A percentile compares a stretch with the other conserved stretches of the same genome.
Evolutionary conservation across 2,797 vertebrate species (phyloP).

Genomic region (Oceanodroma leucorhoa): DNA sequence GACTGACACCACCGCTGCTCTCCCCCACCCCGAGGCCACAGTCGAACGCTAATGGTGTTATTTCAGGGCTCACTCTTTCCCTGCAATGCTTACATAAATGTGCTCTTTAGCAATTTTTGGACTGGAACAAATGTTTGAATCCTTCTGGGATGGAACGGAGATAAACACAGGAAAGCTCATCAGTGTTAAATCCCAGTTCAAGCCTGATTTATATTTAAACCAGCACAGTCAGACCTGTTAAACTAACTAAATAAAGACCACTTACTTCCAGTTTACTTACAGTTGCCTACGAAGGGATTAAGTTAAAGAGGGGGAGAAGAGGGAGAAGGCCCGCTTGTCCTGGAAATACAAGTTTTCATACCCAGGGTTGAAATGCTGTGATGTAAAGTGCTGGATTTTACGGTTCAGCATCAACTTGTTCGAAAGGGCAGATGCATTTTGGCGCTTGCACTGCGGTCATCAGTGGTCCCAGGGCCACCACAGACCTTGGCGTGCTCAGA

Average conservation of each 20-base stretch:
- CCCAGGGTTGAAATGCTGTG: neutral
- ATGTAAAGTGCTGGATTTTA: neutral
- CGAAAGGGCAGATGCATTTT: neutral
- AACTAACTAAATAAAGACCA: neutral
- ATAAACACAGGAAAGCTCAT: neutral
- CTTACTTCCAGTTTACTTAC: neutral
- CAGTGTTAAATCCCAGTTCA: neutral
- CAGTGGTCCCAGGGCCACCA: neutral
- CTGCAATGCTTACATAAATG: neutral
- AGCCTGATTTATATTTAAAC: neutral
- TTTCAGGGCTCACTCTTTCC: neutral
- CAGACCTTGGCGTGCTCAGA: fast-evolving
- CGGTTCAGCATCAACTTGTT: neutral
- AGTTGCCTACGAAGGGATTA: neutral
- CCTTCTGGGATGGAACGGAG: neutral
- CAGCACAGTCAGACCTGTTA: neutral
- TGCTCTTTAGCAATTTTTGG: neutral
- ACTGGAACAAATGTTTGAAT: constrained; percentile 11
- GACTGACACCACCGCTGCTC: neutral
- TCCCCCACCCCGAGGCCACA: neutral
- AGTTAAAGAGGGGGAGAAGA: neutral
- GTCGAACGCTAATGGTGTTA: fast-evolving
- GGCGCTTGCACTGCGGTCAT: fast-evolving
- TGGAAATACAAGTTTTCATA: neutral
- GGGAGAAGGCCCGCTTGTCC: fast-evolving